These are phyloP conservation scores for Antennarius maculatus DNA, from an alignment of 2,797 vertebrate species.

Conservation along the genomic window DNA sequence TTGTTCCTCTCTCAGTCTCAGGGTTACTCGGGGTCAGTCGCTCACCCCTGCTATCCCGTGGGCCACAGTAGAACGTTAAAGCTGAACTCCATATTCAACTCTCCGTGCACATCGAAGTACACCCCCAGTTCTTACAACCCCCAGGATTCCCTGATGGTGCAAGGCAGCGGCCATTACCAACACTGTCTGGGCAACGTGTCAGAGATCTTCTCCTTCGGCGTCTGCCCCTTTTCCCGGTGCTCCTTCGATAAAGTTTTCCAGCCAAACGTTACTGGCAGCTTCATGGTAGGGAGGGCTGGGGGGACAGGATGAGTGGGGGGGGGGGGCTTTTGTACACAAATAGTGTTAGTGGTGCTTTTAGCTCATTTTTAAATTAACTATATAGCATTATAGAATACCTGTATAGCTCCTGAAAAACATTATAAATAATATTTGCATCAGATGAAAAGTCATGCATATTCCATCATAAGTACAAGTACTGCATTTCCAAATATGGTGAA, in stretches of 20 bases:
- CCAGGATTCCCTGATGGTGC: slow-evolving; percentile 54
- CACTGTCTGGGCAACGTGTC: slow-evolving; percentile 77
- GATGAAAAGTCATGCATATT: neutral
- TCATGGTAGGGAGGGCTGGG: slow-evolving; percentile 79
- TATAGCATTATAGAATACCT: no score
- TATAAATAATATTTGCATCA: neutral
- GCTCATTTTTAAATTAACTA: no score
- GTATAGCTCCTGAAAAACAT: no score
- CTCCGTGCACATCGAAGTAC: slow-evolving; percentile 73
- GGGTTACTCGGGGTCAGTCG: slow-evolving; percentile 30
- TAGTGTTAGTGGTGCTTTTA: no score
- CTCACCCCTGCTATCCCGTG: slow-evolving; percentile 86
- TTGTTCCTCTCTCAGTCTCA: slow-evolving; percentile 67
- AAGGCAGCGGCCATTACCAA: slow-evolving; percentile 76
- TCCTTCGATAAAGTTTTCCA: slow-evolving; percentile 84
- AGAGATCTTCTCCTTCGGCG: slow-evolving; percentile 80
- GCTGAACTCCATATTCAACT: slow-evolving; percentile 67
- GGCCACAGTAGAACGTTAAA: slow-evolving; percentile 55
- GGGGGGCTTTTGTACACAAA: neutral
- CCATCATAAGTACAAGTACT: neutral
- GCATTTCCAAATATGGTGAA: neutral
- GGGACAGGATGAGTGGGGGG: neutral
- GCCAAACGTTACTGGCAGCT: slow-evolving; percentile 80
- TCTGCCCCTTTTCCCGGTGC: slow-evolving; percentile 78
- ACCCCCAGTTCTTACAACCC: slow-evolving; percentile 22